Evolutionary conservation across 2,113 vertebrate genomes (phyloP), one percentile per base, ranked within the genome.

Genomic region (Varanus salvator): DNA sequence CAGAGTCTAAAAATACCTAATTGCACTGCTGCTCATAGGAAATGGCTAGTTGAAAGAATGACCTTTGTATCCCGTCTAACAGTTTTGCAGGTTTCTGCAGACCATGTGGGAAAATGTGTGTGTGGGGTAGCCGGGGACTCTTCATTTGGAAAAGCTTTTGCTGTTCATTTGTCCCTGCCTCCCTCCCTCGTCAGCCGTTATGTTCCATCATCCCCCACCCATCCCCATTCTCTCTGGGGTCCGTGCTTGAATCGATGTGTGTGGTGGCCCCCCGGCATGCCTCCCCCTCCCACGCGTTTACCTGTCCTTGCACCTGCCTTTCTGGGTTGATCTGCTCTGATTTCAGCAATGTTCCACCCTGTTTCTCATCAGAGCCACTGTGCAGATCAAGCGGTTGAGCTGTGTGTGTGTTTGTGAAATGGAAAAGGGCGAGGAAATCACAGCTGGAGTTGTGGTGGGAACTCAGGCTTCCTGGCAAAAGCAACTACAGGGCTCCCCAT

Each of bases 401-500:
- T 27, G 74, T 9, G 34, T 8, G 76, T 64, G 60, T 19, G 19
- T 19, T 19, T 4, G 57, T 11, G 38, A 25, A 29, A 80, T 4
- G 44, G 34, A 31, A 31, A 66, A 87, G 23, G 34, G 19, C 2
- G 8, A 83, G 57, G 52, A 19, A 54, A 27, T 77, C 88, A 84
- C 19, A 86, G 76, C 72, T 88, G 92, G 88, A 83, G 54, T 9
- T 76, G 19, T 23, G 71, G 44, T 68, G 87, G 92, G 87, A 76
- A 71, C 92, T 93, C 23, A 64, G 11, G 21, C 93, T 91, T 82
- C 77, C 94, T n/a, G 93, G 85, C 90, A 69, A 90, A 6, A 0
- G 68, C 74, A 89, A 84, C 86, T 0, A 50, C 29, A 77, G 93
- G 94, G 0, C 91, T 14, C n/a, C 84, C 0, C 31, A 86, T 95